Base-by-base conservation (phyloP, 2,888 invertebrate species). In the Aleiodes testaceus region DNA sequence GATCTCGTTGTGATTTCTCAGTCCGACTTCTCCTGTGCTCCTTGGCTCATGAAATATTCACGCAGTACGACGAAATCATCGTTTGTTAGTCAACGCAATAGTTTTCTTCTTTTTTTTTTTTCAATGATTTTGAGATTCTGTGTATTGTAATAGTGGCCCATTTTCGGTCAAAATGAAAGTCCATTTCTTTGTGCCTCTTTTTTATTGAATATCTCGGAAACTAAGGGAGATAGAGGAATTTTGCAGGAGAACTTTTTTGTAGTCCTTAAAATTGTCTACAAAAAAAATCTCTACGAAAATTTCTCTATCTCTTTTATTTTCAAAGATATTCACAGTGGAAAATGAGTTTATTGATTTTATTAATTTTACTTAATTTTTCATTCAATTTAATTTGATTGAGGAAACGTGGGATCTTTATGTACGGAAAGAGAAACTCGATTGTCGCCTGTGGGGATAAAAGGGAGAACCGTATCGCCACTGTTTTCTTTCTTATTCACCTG, bases 21-120 rank as follows among this genome's bases (percentile, higher is more conserved):
- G 22, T 12, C 16, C 50, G 52, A 53, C 64, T 66, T 18, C 69
- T 59, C 64, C 61, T 53, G 63, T 49, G 61, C 65, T 65, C 50
- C 59, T 69, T 55, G 26, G 52, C 76, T 75, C 84, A 85, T 85
- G 85, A 84, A 85, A 85, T 83, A 85, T 85, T 85, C 82, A 85
- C 80, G 78, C 74, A 65, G 72, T 77, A 76, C 79, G 73, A 79
- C 79, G 78, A 81, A 80, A 83, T 82, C 79, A 79, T 82, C 78
- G 80, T 81, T 82, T 81, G 77, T 82, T 80, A 80, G 80, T 81
- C 81, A 79, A 78, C 79, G 75, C 72, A 73, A 72, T 71, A 73
- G 55, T 64, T 30, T 47, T 73, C 73, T 70, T 50, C 55, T 65
- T 59, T 20, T 63, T 68, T 63, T 70, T 73, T 42, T 65, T 64